Base-by-base conservation (phyloP, 1,140 invertebrate genomes). In the Whitmania pigra region DNA sequence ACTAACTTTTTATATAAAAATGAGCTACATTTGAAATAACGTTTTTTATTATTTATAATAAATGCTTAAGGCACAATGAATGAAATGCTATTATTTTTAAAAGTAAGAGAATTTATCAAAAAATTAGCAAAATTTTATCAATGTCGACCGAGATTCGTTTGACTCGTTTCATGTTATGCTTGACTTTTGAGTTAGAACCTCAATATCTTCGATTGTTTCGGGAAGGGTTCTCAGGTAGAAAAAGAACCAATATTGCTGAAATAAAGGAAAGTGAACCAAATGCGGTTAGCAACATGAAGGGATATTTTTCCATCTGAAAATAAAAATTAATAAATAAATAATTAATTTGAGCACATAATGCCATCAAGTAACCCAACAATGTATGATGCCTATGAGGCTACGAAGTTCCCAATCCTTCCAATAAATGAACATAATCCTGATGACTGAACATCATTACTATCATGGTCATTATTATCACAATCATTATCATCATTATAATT, bases 151-250 rank as follows among this genome's bases (percentile, higher is more conserved):
- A 63, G 29, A 25, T 31, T 63, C 29, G 22, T 63, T 63, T 31
- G 29, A 63, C 6, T 25, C 18, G 22, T 20, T 63, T 63, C 11
- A 2, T n/a, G 11, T 63, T 63, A 11, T n/a, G 57, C 22, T 25
- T 20, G 57, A 31, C 3, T n/a, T 63, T 36, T 4, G 27, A 29
- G 11, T 67, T 13, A 5, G 74, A 54, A 60, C 43, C 69, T 76
- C 76, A 18, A 75, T 75, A 25, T 80, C 77, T 15, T 78, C 53
- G 40, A 79, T 72, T 0, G 78, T 78, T 27, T 75, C 73, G 6
- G 78, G 77, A 9, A 79, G 73, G 29, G 75, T 75, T 40, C 70
- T 79, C 78, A 5, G 78, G 78, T 53, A 79, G 74, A 11, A 75
- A 57, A 17, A 76, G 36, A 13, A 70, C 73, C 0, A 74, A 43